Base-by-base conservation (phyloP, 2,888 invertebrate genomes). In the Euzetes globulus region DNA sequence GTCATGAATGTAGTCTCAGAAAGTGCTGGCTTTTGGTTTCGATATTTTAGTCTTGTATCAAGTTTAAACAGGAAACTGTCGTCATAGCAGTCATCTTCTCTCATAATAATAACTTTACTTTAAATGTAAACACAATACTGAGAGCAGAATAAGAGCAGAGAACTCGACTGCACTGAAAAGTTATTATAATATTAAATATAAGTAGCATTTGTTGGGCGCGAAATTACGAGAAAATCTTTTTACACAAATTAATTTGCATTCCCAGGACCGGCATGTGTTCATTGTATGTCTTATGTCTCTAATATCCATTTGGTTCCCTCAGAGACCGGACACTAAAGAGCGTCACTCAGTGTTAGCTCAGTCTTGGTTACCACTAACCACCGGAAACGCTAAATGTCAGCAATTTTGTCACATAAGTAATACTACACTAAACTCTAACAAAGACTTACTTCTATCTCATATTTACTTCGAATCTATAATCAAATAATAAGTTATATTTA, bases 271-370 rank as follows among this genome's bases (percentile, higher is more conserved):
- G 58, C 65, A 65, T 65, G 65, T 65, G 63, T 55, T 63, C 63
- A 63, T 63, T 63, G 55, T 55, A 55, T 55, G 55, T 55, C 55
- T 55, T 27, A 33, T 65, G 65, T 65, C 29, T 41, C 41, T 63
- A 41, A 65, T 65, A 65, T 41, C 33, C 22, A 41, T 65, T 65
- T 41, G n/a, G 33, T 65, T 65, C 65, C 65, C 65, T 65, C 41
- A 65, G 65, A 65, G 65, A 65, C 65, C 65, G 65, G 65, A 65
- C 65, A 65, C 65, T 65, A 65, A 65, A 65, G 65, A 65, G 37
- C 33, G 65, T 19, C 33, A 65, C 9, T 65, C 37, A 65, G 41
- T 41, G 65, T 65, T 41, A 33, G 65, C 19, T 65, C 37, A 65
- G 65, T 41, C 33, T 65, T 41, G 65, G 65, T 5, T 65, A 65